Base-by-base conservation (phyloP, 2,888 invertebrate genomes). In the Acanthosepion esculentum region DNA sequence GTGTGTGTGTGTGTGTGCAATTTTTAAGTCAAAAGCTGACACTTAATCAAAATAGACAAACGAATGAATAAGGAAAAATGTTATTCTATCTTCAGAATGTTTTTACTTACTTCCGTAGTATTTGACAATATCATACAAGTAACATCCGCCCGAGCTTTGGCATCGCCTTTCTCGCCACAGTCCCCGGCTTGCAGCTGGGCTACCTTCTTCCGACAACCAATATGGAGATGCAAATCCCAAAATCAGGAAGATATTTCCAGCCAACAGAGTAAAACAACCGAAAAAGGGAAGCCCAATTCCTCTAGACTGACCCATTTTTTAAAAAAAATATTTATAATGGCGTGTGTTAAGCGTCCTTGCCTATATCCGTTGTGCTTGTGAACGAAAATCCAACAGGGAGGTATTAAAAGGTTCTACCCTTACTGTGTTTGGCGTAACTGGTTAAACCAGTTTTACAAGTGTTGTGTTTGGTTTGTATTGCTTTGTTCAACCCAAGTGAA, bases 281-380 rank as follows among this genome's bases (percentile, higher is more conserved):
- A 96, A 96, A 48, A 97, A 95, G n/a, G 97, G 97, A 53, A 96
- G 94, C 94, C 96, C 95, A 7, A 96, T 96, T 18, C 96, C 95
- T 33, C 96, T 96, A 29, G 96, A 96, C n/a, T 95, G 95, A 64
- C 96, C 95, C 91, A 91, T 91, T 29, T 7, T 93, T 50, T 2
- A 7, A 0, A 41, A 41, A 41, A 41, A 2, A 41, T 41, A 41
- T 41, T 41, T 41, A 41, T 41, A 41, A 41, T 41, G 41, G 41
- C 41, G 41, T 41, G 41, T 41, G 41, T 41, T 41, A 41, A 41
- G 41, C 41, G 41, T 41, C 6, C 10, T 10, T n/a, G n/a, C 1
- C 18, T 78, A 12, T 78, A 10, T 12, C 15, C 4, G n/a, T 15
- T n/a, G 78, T 78, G 12, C 15, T 7, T 26, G 64, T 26, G 8